Evolutionary conservation across 2,113 vertebrate genomes (phyloP).

Genomic region (Dicentrarchus labrax): DNA sequence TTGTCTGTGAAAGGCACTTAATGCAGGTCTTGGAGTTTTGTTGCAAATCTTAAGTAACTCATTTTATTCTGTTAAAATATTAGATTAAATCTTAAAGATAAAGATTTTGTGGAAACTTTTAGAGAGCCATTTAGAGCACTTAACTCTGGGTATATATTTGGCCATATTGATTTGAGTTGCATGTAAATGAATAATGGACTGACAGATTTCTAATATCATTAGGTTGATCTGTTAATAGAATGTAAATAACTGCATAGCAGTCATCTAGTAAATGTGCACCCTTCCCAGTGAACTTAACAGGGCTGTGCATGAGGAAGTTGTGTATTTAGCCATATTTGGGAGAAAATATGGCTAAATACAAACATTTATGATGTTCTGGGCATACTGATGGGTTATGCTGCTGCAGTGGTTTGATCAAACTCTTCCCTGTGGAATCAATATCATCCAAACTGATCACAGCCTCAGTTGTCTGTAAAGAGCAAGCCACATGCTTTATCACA

Average conservation of each 20-base stretch:
- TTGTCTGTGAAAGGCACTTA: not conserved
- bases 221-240: not conserved
- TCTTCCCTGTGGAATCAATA: not conserved
- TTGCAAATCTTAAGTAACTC: not conserved
- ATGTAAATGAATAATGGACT: no score
- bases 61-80: not conserved
- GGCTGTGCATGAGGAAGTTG: not conserved
- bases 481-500: no score
- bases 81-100: no score
- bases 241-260: not conserved
- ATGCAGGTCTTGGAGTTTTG: not conserved
- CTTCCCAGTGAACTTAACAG: no score
- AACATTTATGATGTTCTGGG: not conserved
- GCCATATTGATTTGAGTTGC: not conserved
- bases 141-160: not conserved
- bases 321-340: not conserved
- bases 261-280: not conserved
- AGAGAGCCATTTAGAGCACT: not conserved
- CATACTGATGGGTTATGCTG: not conserved
- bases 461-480: not conserved
- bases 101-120: not conserved
- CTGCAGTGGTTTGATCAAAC: not conserved
- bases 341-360: not conserved
- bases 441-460: not conserved
- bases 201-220: not conserved